Evolutionary conservation across 2,797 vertebrate genomes (phyloP).

Genomic region (Hydrolagus colliei): DNA sequence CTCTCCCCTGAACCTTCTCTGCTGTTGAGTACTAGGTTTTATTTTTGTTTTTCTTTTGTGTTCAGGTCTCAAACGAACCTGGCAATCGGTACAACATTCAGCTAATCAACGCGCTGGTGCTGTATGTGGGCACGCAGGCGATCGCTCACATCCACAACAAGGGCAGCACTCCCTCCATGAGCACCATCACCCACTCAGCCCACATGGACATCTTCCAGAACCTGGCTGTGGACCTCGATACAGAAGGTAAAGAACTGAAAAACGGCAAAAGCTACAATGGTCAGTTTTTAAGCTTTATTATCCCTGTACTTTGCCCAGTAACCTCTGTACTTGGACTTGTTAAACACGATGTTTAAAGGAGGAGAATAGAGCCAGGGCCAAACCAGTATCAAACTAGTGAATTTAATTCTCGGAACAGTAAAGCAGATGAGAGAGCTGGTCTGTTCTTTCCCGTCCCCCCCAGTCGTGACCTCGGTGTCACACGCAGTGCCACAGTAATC

Average conservation of each 20-base stretch:
- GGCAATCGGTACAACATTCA: conserved; percentile 99
- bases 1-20: too few species aligned
- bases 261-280: too few species aligned
- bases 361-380: too few species aligned
- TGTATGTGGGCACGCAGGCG: conserved; percentile 95
- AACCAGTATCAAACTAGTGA: too few species aligned
- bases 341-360: too few species aligned
- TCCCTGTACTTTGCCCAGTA: not conserved
- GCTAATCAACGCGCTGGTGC: conserved; percentile 93
- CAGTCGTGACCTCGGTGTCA: too few species aligned
- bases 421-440: too few species aligned
- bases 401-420: too few species aligned
- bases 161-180: conserved; percentile 98
- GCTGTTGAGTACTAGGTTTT: too few species aligned
- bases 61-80: conserved; percentile 82
- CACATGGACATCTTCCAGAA: conserved; percentile 99
- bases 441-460: too few species aligned
- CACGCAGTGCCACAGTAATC: too few species aligned
- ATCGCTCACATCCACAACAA: conserved; percentile 98
- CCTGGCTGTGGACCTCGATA: conserved; percentile 93
- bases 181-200: conserved; percentile 97
- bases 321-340: not conserved
- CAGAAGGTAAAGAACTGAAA: conserved; percentile 71
- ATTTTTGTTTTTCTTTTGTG: not conserved
- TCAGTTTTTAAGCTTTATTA: not conserved